These are phyloP conservation scores for Cantharis lateralis DNA, from an alignment of 2,888 invertebrate species.

Conservation along the genomic window DNA sequence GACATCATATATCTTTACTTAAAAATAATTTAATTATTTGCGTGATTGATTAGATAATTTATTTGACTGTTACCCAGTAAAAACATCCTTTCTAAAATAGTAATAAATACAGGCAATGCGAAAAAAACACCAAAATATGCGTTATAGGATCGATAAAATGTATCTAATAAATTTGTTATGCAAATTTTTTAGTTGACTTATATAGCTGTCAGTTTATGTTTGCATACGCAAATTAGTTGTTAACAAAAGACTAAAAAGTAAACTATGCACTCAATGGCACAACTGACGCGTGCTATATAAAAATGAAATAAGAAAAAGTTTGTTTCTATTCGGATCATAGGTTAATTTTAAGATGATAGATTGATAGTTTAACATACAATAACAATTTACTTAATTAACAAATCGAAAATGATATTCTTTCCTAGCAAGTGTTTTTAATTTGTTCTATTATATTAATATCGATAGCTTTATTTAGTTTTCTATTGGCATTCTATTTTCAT, in stretches of 20 bases:
- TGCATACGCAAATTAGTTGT: neutral
- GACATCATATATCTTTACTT: neutral
- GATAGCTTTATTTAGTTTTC: neutral
- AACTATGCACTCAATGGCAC: neutral
- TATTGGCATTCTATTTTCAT: neutral
- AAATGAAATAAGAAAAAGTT: neutral
- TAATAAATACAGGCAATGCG: neutral
- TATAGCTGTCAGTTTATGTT: neutral
- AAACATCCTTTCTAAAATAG: neutral
- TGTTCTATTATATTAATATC: neutral
- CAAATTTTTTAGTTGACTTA: neutral
- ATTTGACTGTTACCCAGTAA: neutral
- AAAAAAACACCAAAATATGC: neutral
- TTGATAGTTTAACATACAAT: neutral
- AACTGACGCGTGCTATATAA: neutral
- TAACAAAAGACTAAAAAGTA: neutral
- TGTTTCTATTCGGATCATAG: neutral
- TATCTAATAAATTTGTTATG: neutral
- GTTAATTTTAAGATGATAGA: neutral
- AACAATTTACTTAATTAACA: neutral
- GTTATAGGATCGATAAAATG: neutral
- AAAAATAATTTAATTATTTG: neutral
- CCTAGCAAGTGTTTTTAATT: neutral
- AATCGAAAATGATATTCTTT: neutral
- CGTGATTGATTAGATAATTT: neutral